A percentile compares a stretch with the other conserved stretches of the same genome.
Evolutionary conservation across 2,797 vertebrate genomes (phyloP).

Genomic region (Lacerta agilis): DNA sequence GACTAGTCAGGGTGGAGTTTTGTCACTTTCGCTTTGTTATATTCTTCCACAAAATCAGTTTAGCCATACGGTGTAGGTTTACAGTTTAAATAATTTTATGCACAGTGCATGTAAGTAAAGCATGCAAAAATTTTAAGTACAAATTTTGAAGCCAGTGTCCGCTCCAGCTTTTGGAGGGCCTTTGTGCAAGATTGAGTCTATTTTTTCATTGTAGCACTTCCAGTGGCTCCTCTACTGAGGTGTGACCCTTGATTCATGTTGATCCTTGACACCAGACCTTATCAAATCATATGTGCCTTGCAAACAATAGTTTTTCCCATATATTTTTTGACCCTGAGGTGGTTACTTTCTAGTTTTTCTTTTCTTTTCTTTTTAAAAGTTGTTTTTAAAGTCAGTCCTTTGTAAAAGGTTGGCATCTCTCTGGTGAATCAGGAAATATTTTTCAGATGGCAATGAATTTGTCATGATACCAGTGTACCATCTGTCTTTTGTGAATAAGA

Average conservation of each 20-base stretch:
- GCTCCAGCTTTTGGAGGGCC: too few relatives aligned
- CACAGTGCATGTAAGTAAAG: background rate
- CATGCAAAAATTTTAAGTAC: background rate
- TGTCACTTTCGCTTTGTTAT: background rate
- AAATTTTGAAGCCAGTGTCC: background rate
- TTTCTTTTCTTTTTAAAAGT: background rate
- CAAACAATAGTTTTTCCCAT: accelerated
- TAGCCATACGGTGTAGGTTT: background rate
- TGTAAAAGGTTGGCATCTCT: background rate
- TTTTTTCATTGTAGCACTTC: too few relatives aligned
- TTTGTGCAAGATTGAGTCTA: too few relatives aligned
- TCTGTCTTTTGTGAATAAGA: background rate
- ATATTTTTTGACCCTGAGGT: constrained; percentile 54
- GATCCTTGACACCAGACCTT: too few relatives aligned
- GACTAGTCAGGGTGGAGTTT: background rate
- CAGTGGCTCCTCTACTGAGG: too few relatives aligned
- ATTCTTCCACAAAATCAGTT: background rate
- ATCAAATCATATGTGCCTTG: background rate
- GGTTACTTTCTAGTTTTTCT: constrained; percentile 47
- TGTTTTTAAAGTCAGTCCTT: background rate
- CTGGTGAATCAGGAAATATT: background rate
- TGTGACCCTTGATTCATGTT: too few relatives aligned
- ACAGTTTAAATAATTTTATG: background rate
- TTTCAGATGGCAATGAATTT: background rate
- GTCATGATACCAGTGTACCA: background rate